Evolutionary conservation across 1,140 invertebrate genomes (phyloP), one percentile per base, ranked within the genome.

Genomic region (Proctacanthus coquilletti): DNA sequence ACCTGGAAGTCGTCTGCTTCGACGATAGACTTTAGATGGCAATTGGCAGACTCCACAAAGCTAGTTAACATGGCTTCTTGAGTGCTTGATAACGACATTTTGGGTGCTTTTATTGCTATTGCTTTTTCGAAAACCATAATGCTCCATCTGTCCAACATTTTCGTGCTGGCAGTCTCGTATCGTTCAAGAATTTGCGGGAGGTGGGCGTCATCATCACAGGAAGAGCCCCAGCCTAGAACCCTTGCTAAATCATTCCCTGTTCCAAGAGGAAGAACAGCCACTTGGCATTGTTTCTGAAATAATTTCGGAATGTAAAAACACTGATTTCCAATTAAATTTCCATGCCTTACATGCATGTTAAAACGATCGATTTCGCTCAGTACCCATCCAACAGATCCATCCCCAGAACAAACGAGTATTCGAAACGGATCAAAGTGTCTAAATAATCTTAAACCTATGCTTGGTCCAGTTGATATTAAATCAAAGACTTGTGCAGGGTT

Each of bases 401-500:
- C 88, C 3, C 88, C 88, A 41, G 86, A 88, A 66, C 88, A 94
- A 10, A 94, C 84, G 23, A 94, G 65, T 47, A 92, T 85, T 40
- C 88, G 74, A 54, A 93, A 84, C 38, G 87, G 86, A 55, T 91
- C 83, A 53, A 93, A 91, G 60, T 86, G 82, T 44, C 84, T 71
- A 66, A 94, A 93, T 25, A 93, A 68, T 31, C 81, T 69, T 42
- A 93, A 65, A 31, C 91, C 91, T 39, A 92, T 71, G 33, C 83
- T 72, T 19, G 93, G 91, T 25, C 87, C 86, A 10, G 75, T 75
- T 8, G 70, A 71, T 43, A 93, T 92, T 45, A 97, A 76, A 71
- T 97, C 92, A 67, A 96, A 97, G 25, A 97, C 91, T 71, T 97
- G 92, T 40, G 89, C 89, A 9, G 93, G 92, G 69, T 97, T 97